Evolutionary conservation across 1,140 invertebrate genomes (phyloP).

Genomic region (Sycophila sp.): DNA sequence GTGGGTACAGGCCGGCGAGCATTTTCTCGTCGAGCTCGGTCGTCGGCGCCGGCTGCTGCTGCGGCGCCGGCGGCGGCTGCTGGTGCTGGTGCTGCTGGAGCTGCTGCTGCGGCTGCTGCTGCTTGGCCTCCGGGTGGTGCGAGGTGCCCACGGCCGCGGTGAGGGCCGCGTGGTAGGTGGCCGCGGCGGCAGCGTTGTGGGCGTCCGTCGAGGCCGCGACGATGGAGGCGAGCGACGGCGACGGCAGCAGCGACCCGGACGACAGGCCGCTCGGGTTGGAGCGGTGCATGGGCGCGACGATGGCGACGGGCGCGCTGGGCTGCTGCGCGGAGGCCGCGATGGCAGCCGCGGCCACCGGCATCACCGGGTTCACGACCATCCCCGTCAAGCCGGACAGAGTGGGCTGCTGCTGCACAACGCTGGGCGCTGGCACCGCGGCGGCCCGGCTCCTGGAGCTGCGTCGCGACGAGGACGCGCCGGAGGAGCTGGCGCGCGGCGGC

Average conservation of each 20-base stretch:
- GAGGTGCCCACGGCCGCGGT: slow-evolving; percentile 7
- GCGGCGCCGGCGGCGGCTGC: slow-evolving; percentile 1
- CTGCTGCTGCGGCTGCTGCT: slow-evolving; percentile 24
- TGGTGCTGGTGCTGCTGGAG: slow-evolving; percentile 29
- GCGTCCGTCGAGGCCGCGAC: slow-evolving; percentile 23
- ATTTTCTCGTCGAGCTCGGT: slow-evolving; percentile 22
- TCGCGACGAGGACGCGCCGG: slow-evolving; percentile 5
- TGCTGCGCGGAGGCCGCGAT: slow-evolving; percentile 9
- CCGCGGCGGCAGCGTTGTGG: slow-evolving; percentile 13
- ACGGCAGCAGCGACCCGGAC: slow-evolving; percentile 26
- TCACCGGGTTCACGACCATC: slow-evolving; percentile 39
- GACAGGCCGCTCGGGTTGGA: no score
- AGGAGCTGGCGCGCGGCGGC: slow-evolving; percentile 54
- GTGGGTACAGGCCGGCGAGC: slow-evolving; percentile 43
- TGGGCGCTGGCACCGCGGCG: slow-evolving; percentile 22
- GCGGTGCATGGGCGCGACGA: slow-evolving; percentile 26
- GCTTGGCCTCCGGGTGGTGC: slow-evolving; percentile 39
- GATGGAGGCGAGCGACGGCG: slow-evolving; percentile 38
- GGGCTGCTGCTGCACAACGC: neutral
- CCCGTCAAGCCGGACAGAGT: neutral
- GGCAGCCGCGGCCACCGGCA: slow-evolving; percentile 43
- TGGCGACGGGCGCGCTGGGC: slow-evolving; percentile 26
- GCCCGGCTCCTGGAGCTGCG: slow-evolving; percentile 43
- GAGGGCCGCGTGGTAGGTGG: slow-evolving; percentile 17
- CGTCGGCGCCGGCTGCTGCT: neutral